Conservation (phyloP, 1,140 invertebrate species). For the Orchesella cincta region DNA sequence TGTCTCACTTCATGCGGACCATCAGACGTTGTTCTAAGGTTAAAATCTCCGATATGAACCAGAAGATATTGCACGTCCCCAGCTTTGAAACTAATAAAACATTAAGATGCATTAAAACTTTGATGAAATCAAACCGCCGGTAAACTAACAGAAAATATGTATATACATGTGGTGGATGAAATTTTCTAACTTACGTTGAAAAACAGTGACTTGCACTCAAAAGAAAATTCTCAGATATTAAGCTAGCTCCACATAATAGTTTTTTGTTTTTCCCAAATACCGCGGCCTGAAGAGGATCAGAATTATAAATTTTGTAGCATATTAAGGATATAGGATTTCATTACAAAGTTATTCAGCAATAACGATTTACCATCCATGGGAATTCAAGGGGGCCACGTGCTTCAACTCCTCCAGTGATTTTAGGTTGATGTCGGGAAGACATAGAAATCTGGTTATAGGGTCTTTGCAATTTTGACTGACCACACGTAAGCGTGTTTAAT, state of each 20-base stretch:
- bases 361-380: slow-evolving; percentile 36
- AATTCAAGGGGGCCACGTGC: slow-evolving; percentile 11
- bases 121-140: not conserved
- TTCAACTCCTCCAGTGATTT: slow-evolving; percentile 31
- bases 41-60: slow-evolving; percentile 42
- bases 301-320: not conserved
- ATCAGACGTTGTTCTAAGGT: slow-evolving; percentile 30
- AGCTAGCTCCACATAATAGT: slow-evolving; percentile 33
- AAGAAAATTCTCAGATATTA: slow-evolving; percentile 33
- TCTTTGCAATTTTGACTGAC: not conserved
- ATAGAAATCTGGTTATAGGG: no score
- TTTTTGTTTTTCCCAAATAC: slow-evolving; percentile 36
- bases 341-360: not conserved
- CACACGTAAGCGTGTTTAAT: not conserved
- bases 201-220: slow-evolving; percentile 42
- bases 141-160: no score
- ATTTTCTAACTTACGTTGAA: slow-evolving; percentile 31
- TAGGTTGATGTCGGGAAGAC: not conserved
- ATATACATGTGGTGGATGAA: not conserved
- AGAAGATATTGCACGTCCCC: slow-evolving; percentile 24
- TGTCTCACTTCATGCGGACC: slow-evolving; percentile 41
- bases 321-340: not conserved
- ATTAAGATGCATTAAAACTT: no score
- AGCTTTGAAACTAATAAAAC: slow-evolving; percentile 33
- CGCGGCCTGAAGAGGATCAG: slow-evolving; percentile 18